These are phyloP conservation scores for Salvator merianae DNA, from an alignment of 2,113 vertebrate species.

Conservation along the genomic window DNA sequence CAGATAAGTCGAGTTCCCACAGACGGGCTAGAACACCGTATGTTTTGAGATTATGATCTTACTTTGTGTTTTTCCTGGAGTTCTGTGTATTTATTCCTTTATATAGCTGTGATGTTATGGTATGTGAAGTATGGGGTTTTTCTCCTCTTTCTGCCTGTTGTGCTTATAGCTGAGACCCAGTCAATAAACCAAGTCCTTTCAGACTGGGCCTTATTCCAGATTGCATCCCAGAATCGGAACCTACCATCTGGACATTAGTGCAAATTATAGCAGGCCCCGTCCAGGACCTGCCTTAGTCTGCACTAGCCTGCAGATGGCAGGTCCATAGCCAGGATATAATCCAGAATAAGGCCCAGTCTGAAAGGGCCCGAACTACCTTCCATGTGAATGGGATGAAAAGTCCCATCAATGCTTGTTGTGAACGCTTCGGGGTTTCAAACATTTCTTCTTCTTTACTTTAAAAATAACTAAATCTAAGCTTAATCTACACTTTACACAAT, in stretches of 20 bases:
- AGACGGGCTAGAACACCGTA: too few species aligned
- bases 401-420: background rate
- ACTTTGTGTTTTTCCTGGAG: background rate
- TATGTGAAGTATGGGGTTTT: conserved; percentile 14
- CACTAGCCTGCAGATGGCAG: too few species aligned
- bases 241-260: too few species aligned
- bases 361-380: background rate
- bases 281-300: too few species aligned
- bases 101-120: background rate
- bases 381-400: conserved; percentile 7
- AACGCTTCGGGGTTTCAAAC: conserved; percentile 28
- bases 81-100: background rate
- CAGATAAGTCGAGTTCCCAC: too few species aligned
- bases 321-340: too few species aligned
- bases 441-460: background rate
- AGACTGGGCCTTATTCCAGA: too few species aligned
- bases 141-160: background rate
- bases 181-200: too few species aligned
- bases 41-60: background rate
- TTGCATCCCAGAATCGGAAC: too few species aligned
- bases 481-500: conserved; percentile 14
- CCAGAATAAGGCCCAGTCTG: too few species aligned
- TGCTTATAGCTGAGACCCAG: conserved; percentile 32
- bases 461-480: conserved; percentile 18
- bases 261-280: too few species aligned